A percentile compares a stretch with the other conserved stretches of the same genome.
Evolutionary conservation across 2,797 vertebrate species (phyloP).

Genomic region (Melanitta fusca): DNA sequence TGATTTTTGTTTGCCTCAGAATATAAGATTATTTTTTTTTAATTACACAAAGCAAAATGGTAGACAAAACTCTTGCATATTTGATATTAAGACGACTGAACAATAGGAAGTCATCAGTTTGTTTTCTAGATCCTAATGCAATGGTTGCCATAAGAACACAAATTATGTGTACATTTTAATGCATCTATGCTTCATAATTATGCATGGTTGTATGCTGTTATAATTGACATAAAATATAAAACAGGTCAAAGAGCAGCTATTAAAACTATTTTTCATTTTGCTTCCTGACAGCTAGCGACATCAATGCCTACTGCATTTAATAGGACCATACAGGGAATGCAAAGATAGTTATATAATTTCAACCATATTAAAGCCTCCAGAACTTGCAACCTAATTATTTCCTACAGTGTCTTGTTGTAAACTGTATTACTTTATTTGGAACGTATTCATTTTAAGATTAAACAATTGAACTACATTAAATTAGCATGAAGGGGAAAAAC

Average conservation of each 20-base stretch:
- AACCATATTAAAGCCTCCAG: conserved; percentile 73
- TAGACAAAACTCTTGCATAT: conserved; percentile 41
- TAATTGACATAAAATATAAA: conserved; percentile 99
- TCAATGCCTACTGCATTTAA: conserved; percentile 87
- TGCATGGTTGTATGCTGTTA: conserved; percentile 97
- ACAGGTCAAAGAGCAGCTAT: conserved; percentile 96
- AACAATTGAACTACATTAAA: conserved; percentile 52
- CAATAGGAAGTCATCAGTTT: conserved; percentile 77
- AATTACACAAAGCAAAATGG: conserved; percentile 35
- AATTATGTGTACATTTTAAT: conserved; percentile 98
- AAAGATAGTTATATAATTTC: conserved; percentile 78
- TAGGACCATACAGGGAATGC: conserved; percentile 82
- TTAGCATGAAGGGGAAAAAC: conserved; percentile 25
- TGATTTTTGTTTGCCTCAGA: background rate
- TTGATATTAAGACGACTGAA: conserved; percentile 38
- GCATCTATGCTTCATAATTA: conserved; percentile 96
- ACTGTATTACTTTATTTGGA: conserved; percentile 70
- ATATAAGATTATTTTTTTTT: conserved; percentile 18
- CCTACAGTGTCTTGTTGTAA: conserved; percentile 70
- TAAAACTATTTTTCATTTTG: conserved; percentile 99
- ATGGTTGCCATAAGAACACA: conserved; percentile 89
- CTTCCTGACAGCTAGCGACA: conserved; percentile 96
- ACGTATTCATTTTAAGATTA: conserved; percentile 51
- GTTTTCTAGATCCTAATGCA: conserved; percentile 79
- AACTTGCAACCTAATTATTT: conserved; percentile 82